These are phyloP conservation scores for Habroteleia sp. DNA, from an alignment of 2,888 invertebrate genomes.

Conservation along the genomic window DNA sequence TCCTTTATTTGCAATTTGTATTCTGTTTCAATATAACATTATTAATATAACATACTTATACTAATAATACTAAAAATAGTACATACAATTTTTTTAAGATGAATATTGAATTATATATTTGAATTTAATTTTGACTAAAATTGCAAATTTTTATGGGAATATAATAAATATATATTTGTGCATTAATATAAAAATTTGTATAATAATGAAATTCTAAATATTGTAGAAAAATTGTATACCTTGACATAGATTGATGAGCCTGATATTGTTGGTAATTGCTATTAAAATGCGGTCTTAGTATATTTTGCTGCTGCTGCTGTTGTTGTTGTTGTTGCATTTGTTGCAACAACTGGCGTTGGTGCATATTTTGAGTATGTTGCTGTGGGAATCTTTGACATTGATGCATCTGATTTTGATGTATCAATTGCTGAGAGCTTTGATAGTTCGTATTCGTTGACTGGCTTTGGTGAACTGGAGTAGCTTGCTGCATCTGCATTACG, in stretches of 20 bases:
- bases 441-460: constrained; percentile 68
- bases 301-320: constrained; percentile 77
- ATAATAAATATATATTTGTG: too few species aligned
- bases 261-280: constrained; percentile 77
- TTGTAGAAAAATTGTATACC: too few species aligned
- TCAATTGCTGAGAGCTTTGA: constrained; percentile 75
- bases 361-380: constrained; percentile 78
- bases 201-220: too few species aligned
- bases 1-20: too few species aligned
- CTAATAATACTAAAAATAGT: too few species aligned
- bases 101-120: too few species aligned
- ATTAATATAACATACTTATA: too few species aligned
- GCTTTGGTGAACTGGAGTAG: constrained; percentile 53
- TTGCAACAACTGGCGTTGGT: constrained; percentile 77
- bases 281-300: constrained; percentile 80
- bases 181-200: too few species aligned
- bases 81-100: too few species aligned
- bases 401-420: constrained; percentile 76
- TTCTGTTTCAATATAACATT: too few species aligned
- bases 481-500: constrained; percentile 72
- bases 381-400: constrained; percentile 77
- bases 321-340: constrained; percentile 75
- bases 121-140: too few species aligned
- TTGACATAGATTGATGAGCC: constrained; percentile 74
- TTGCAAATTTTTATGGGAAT: too few species aligned